These are phyloP conservation scores for Orchesella flavescens DNA, from an alignment of 2,888 invertebrate species.

Conservation along the genomic window DNA sequence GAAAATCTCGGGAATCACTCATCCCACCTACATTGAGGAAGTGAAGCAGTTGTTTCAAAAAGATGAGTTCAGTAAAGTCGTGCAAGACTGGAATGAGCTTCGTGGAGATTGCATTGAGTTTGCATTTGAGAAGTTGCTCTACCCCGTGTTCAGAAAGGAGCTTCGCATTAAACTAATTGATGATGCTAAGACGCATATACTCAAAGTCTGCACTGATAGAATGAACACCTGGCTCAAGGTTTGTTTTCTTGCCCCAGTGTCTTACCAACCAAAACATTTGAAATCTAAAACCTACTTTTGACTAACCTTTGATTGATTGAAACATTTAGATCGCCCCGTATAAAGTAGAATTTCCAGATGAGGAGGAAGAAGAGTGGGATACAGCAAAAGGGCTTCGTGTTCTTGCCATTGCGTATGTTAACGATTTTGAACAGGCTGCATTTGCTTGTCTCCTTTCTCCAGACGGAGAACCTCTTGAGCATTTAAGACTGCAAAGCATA, in stretches of 20 bases:
- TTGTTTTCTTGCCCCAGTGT: slow-evolving; percentile 23
- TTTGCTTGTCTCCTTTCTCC: slow-evolving; percentile 90
- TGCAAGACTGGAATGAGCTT: slow-evolving; percentile 95
- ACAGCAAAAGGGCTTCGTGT: slow-evolving; percentile 87
- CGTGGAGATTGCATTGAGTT: slow-evolving; percentile 90
- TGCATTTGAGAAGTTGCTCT: slow-evolving; percentile 89
- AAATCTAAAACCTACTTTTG: neutral
- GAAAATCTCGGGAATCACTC: slow-evolving; percentile 85
- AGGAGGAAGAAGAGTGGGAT: slow-evolving; percentile 94
- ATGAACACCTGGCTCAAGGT: slow-evolving; percentile 92
- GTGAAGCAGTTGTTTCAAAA: slow-evolving; percentile 88
- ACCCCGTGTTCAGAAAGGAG: slow-evolving; percentile 92
- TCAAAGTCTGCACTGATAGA: slow-evolving; percentile 88
- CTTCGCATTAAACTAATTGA: slow-evolving; percentile 84
- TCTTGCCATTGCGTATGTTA: slow-evolving; percentile 90
- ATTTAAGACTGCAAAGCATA: slow-evolving; percentile 89
- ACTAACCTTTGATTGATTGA: neutral
- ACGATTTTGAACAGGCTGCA: slow-evolving; percentile 87
- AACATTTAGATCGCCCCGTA: slow-evolving; percentile 83
- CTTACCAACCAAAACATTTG: too few relatives aligned
- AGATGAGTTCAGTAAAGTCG: slow-evolving; percentile 95
- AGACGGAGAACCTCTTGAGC: slow-evolving; percentile 94
- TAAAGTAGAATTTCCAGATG: slow-evolving; percentile 78
- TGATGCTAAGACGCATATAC: slow-evolving; percentile 90
- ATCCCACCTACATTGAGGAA: slow-evolving; percentile 87